phyloP scores from a whole-genome alignment of 2,113 vertebrate species.

The Burhinus oedicnemus region DNA sequence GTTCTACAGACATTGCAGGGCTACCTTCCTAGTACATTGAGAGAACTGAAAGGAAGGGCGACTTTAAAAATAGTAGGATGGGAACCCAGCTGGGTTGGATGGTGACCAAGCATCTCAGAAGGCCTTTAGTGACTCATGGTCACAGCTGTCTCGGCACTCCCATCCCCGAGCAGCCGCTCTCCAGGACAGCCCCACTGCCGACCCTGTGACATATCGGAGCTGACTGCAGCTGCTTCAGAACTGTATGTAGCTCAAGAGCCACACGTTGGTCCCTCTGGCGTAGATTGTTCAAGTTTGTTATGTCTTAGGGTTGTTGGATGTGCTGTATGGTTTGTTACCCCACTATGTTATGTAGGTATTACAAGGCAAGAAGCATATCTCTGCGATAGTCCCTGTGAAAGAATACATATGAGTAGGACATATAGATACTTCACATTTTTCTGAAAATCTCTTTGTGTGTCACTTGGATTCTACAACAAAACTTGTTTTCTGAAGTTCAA shows the following conservation, averaged over 20 bases:
- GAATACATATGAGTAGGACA: background rate
- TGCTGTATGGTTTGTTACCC: background rate
- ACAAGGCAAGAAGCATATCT: background rate
- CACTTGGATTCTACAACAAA: background rate
- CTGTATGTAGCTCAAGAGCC: background rate
- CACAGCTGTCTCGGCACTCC: background rate
- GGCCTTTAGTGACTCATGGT: background rate
- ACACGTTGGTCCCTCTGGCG: background rate
- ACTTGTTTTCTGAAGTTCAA: background rate
- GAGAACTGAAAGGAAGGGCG: background rate
- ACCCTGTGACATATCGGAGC: background rate
- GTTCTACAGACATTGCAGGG: background rate
- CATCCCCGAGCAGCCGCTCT: background rate
- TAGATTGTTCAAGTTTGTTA: background rate
- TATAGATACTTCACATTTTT: background rate
- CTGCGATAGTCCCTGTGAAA: background rate
- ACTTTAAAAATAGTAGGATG: conserved; percentile 19
- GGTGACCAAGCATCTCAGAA: background rate
- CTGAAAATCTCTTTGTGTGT: background rate
- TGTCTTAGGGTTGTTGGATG: background rate
- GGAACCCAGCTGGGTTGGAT: conserved; percentile 1
- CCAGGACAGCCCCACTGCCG: background rate
- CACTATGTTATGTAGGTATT: background rate
- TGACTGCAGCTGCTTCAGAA: background rate
- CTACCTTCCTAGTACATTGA: background rate